phyloP scores from a whole-genome alignment of 2,113 vertebrate genomes.

The Malurus cyaneus region DNA sequence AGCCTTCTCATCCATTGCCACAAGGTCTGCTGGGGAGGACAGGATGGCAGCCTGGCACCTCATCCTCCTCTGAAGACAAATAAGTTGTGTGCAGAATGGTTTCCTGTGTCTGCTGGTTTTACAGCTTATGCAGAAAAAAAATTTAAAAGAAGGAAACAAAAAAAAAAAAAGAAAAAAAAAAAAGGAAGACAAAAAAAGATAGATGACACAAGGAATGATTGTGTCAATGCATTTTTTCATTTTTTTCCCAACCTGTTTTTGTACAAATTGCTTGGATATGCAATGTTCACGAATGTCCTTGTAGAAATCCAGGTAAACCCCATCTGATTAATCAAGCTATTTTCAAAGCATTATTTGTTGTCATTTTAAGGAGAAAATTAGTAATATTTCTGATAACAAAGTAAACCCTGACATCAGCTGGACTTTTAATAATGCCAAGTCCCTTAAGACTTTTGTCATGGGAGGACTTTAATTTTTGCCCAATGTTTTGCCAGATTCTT shows the following conservation, averaged over 20 bases:
- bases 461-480: background rate
- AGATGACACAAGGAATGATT: background rate
- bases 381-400: background rate
- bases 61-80: background rate
- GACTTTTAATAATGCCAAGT: background rate
- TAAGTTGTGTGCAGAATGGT: background rate
- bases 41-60: background rate
- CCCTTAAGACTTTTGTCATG: background rate
- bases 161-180: fast-evolving
- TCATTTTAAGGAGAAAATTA: background rate
- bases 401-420: background rate
- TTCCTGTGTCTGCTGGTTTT: background rate
- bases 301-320: background rate
- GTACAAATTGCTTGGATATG: background rate
- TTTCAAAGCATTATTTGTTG: background rate
- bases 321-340: background rate
- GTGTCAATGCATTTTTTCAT: background rate
- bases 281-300: background rate
- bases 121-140: too few species aligned
- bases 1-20: background rate
- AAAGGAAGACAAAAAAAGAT: fast-evolving
- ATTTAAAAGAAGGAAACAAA: fast-evolving
- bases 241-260: background rate
- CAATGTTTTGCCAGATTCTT: background rate
- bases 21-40: background rate